A percentile compares a stretch with the other conserved stretches of the same genome.
phyloP scores from a whole-genome alignment of 2,113 vertebrate species.

The Nanorana parkeri region DNA sequence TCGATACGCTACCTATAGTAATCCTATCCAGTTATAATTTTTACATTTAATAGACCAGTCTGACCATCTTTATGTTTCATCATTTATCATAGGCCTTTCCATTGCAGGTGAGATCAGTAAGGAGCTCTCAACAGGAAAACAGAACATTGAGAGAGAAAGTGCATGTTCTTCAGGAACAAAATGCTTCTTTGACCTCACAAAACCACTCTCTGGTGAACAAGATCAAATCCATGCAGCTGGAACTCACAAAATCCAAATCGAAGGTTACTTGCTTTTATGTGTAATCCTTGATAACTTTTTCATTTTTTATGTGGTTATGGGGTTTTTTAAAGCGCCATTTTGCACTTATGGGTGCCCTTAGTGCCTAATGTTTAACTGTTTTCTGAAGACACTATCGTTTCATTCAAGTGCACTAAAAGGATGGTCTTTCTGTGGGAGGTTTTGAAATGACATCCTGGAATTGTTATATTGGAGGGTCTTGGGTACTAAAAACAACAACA shows the following conservation, averaged over 20 bases:
- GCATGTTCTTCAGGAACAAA: constrained; percentile 79
- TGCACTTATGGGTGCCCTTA: no score
- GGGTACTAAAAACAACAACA: no score
- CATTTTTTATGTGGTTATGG: no score
- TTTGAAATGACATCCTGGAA: no score
- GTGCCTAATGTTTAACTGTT: no score
- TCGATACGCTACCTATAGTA: no score
- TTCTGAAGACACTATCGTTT: no score
- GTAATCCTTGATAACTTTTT: no score
- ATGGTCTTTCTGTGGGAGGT: no score
- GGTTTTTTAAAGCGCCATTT: no score
- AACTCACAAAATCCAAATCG: constrained; percentile 74
- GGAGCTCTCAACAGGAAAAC: constrained; percentile 72
- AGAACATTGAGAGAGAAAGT: constrained; percentile 73
- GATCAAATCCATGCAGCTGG: constrained; percentile 78
- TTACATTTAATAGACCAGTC: not conserved
- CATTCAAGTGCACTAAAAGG: no score
- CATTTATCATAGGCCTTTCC: not conserved
- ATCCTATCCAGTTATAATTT: not conserved
- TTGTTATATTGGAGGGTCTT: no score
- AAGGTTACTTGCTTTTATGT: constrained; percentile 68
- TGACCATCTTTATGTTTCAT: not conserved
- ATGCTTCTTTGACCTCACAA: constrained; percentile 77
- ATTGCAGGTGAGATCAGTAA: constrained; percentile 37
- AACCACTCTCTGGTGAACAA: constrained; percentile 79